These are phyloP conservation scores for Myiozetetes cayanensis DNA, from an alignment of 2,113 vertebrate genomes.

Conservation along the genomic window DNA sequence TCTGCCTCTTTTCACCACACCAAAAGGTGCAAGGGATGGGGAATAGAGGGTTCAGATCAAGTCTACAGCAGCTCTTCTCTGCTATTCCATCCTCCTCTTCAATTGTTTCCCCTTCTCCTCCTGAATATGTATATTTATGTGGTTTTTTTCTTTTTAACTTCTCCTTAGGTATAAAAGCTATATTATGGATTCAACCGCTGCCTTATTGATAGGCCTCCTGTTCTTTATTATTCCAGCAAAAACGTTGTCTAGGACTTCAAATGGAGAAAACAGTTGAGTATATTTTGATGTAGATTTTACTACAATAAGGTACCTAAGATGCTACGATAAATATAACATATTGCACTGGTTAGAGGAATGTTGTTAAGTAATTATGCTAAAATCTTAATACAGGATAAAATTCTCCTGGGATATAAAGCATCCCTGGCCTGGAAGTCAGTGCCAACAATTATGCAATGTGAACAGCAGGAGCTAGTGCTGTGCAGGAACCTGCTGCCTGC, in stretches of 20 bases:
- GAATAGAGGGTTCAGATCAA: neutral
- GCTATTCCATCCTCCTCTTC: neutral
- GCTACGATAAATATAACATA: neutral
- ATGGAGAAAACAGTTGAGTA: conserved; percentile 81
- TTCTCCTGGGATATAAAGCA: neutral
- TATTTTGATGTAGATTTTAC: neutral
- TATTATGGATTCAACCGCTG: conserved; percentile 87
- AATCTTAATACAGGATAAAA: neutral
- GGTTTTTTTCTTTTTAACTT: neutral
- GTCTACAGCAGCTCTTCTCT: neutral
- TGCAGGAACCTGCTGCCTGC: neutral
- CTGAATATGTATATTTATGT: neutral
- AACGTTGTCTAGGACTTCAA: conserved; percentile 61
- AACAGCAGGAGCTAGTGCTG: neutral
- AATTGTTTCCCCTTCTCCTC: neutral
- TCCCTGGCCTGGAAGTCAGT: neutral
- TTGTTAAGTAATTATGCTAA: neutral
- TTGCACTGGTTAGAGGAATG: neutral
- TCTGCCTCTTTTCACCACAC: neutral
- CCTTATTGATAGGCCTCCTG: conserved; percentile 84
- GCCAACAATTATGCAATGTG: neutral
- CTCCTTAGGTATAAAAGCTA: conserved; percentile 75
- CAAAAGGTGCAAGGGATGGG: accelerated
- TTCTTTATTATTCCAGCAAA: conserved; percentile 89
- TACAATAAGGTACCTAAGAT: neutral